These are phyloP conservation scores for Telenomus remus DNA, from an alignment of 1,140 invertebrate species.

Conservation along the genomic window DNA sequence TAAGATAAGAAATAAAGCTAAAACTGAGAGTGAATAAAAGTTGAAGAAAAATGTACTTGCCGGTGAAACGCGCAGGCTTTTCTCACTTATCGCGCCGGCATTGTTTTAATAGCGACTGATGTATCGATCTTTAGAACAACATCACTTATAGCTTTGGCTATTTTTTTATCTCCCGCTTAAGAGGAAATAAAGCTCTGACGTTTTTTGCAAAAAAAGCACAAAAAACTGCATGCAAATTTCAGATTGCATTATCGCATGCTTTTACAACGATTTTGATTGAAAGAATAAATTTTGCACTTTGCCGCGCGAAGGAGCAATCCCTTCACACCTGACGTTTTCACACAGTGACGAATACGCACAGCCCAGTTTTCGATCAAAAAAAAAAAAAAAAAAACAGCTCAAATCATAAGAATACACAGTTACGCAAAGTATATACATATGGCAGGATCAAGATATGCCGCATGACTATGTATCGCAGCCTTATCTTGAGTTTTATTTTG, in stretches of 20 bases:
- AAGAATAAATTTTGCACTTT: too few relatives aligned
- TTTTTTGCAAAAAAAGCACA: too few relatives aligned
- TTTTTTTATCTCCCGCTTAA: too few relatives aligned
- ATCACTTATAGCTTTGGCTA: background rate
- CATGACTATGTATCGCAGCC: constrained; percentile 51
- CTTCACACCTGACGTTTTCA: too few relatives aligned
- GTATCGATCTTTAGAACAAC: constrained; percentile 17
- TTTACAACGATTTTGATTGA: constrained; percentile 17
- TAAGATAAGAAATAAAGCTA: constrained; percentile 64
- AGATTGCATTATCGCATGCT: constrained; percentile 8
- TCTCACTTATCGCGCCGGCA: constrained; percentile 14
- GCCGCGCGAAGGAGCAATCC: too few relatives aligned
- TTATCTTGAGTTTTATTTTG: constrained; percentile 71
- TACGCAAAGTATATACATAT: constrained; percentile 58
- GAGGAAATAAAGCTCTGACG: too few relatives aligned
- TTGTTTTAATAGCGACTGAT: constrained; percentile 35
- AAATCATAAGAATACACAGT: constrained; percentile 42
- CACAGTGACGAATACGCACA: too few relatives aligned
- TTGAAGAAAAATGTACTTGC: constrained; percentile 48
- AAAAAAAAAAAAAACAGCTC: constrained; percentile 41
- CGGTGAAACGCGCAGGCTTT: constrained; percentile 20
- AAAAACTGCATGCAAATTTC: background rate
- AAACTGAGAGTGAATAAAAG: constrained; percentile 58
- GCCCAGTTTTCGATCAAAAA: background rate
- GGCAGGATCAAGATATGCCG: constrained; percentile 63